Evolutionary conservation across 2,888 invertebrate genomes (phyloP), one percentile per base, ranked within the genome.

Genomic region (Drosophila diplacantha): DNA sequence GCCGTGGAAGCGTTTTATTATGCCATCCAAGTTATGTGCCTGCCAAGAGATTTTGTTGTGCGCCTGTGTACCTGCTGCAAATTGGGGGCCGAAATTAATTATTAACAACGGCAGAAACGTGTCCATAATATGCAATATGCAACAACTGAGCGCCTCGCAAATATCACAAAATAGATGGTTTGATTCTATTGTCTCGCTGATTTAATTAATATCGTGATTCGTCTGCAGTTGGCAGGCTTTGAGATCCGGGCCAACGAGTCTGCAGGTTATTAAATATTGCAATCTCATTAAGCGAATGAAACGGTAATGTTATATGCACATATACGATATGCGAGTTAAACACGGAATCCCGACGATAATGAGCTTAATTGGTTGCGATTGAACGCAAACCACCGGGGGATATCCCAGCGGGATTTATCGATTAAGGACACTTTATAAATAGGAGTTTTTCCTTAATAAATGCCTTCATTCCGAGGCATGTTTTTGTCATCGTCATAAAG

Each of bases 71-170:
- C 62, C 73, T 65, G 50, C 50, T 57, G 38, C 29, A 57, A 71
- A 66, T 41, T 69, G 73, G 50, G 59, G 58, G 71, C 24, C 32
- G 69, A 83, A 82, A 84, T 84, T 84, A 84, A 84, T 85, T 80
- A 84, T 82, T 82, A 78, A 84, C 75, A 74, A 69, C 71, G 52
- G 32, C 26, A 22, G 54, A 64, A 80, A 85, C 85, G 84, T 85
- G 85, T 70, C 78, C 69, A 78, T 78, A 74, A 83, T 84, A 73
- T 71, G 65, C 72, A 81, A 79, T 44, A 44, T 73, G 35, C 43
- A 44, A 16, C 22, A 11, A 44, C 18, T 44, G 43, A 44, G 4
- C 6, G n/a, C 26, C 16, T 12, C 12, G 16, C 34, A 16, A 74
- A 51, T 29, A 38, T n/a, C 46, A 5, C 24, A 34, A 41, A 43